Evolutionary conservation across 53 echinoderm and acorn worm genomes (phyloP), one percentile per base, ranked within the genome.

Genomic region (Echinometra lucunter): DNA sequence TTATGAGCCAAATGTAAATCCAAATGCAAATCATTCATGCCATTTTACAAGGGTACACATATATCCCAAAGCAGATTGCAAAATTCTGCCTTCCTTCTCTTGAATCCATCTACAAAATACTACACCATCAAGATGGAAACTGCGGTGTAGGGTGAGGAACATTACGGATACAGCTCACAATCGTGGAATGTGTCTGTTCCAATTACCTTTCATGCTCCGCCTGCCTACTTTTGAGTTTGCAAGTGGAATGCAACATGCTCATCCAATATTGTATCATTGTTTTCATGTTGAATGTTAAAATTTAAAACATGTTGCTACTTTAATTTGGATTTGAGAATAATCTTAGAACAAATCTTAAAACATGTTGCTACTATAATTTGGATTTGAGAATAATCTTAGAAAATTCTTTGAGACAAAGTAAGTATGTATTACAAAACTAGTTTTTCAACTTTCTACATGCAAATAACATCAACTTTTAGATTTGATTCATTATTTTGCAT

Each of bases 251-350:
- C 42, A 38, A 85, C 17, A n/a, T 49, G 45, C 49, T 49, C 49
- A 85, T 85, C 49, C 49, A 49, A 85, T 85, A 47, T 49, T 53
- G 85, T 85, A 13, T 11, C 11, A 28, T 85, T 85, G 85, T 85
- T 28, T 45, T 85, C 19, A 45, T 85, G 85, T 85, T 49, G 8
- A 85, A 19, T 49, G 85, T 85, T 42, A 85, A n/a, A 85, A 49
- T n/a, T 85, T 49, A 13, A 49, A 45, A 47, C 3, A 27, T 85
- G 49, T 81, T 85, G 45, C 49, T n/a, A 85, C n/a, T 28, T 19
- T 42, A 78, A 27, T 47, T 49, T 85, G 17, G 49, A 27, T 85
- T 28, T n/a, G 49, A 85, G 78, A 78, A 78, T 19, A 78, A 40
- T 38, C 4, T 75, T 40, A 37, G 38, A 74, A 45, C 45, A 85